Evolutionary conservation across 2,113 vertebrate genomes (phyloP), one percentile per base, ranked within the genome.

Genomic region (Etheostoma cragini): DNA sequence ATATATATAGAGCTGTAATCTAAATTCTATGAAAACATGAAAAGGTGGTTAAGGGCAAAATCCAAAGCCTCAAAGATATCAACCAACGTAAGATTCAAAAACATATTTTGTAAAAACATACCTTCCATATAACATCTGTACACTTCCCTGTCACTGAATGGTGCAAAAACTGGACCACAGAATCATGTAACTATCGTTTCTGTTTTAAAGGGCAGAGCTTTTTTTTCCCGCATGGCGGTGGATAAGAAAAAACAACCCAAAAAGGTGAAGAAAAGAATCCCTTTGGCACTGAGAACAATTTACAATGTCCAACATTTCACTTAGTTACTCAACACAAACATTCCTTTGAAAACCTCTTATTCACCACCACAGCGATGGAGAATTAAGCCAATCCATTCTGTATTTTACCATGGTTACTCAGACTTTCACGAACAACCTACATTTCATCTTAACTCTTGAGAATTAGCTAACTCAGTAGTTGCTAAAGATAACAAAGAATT

Each of bases 391-490:
- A 86, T 87, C 38, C 11, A 16, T 72, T 66, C 63, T 50, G 35
- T 42, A 66, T 26, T 79, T 65, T 65, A 46, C 53, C 22, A 22
- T 22, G n/a, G 42, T 64, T 64, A 38, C 60, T 61, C 30, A 50
- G 66, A 72, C 79, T 86, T 52, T 49, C 65, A 50, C 24, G 19
- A 24, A 52, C 67, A 33, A 83, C 73, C 8, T 72, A 56, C 73
- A 80, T 70, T 82, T 84, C 78, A 57, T 74, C 52, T 83, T 49
- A 63, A 67, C 77, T 70, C 60, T 81, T 46, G 58, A 72, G 80
- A 69, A 85, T 73, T 81, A 79, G 80, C 76, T 57, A 70, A 83
- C 88, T 95, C 95, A 95, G 94, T 95, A 95, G 94, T 95, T 94
- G 91, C 90, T 91, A 80, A 91, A 87, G 79, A 79, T 76, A 82